Evolutionary conservation across 2,888 invertebrate species (phyloP).

Genomic region (Drosophila infuscata): DNA sequence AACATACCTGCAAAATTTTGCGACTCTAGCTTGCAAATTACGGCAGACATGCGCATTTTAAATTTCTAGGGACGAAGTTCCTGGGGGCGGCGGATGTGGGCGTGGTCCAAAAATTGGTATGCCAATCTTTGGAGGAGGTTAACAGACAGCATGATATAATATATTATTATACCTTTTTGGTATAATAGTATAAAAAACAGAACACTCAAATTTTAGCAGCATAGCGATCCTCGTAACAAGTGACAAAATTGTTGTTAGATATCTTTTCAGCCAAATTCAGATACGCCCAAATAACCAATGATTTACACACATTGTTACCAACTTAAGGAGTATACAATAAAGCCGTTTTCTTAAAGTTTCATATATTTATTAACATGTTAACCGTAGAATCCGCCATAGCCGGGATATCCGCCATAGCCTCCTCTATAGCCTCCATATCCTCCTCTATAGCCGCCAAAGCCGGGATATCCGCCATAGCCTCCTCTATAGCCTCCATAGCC

Average conservation of each 20-base stretch:
- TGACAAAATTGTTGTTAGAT: not conserved
- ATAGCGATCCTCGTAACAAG: not conserved
- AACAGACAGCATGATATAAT: too few relatives aligned
- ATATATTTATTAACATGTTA: constrained; percentile 14
- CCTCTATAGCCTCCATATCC: constrained; percentile 14
- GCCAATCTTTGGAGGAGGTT: too few relatives aligned
- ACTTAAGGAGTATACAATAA: too few relatives aligned
- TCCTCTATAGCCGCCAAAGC: constrained; percentile 23
- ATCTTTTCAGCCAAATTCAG: not conserved
- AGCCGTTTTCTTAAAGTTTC: too few relatives aligned
- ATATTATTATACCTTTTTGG: too few relatives aligned
- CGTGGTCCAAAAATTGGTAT: too few relatives aligned
- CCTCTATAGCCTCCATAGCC: constrained; percentile 18
- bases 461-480: constrained; percentile 3
- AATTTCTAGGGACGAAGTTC: too few relatives aligned
- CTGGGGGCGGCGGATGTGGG: too few relatives aligned
- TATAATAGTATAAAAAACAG: too few relatives aligned
- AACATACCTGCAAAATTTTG: too few relatives aligned
- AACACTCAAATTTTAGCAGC: not conserved
- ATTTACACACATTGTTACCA: not conserved
- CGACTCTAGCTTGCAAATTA: too few relatives aligned
- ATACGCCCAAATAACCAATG: not conserved
- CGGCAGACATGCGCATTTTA: too few relatives aligned
- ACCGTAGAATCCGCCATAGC: constrained; percentile 14
- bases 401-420: constrained; percentile 10